Percentiles rank a stretch among this genome's conserved stretches.
Conservation (phyloP, 2,888 invertebrate genomes). For the Drosophila hamatofila region DNA sequence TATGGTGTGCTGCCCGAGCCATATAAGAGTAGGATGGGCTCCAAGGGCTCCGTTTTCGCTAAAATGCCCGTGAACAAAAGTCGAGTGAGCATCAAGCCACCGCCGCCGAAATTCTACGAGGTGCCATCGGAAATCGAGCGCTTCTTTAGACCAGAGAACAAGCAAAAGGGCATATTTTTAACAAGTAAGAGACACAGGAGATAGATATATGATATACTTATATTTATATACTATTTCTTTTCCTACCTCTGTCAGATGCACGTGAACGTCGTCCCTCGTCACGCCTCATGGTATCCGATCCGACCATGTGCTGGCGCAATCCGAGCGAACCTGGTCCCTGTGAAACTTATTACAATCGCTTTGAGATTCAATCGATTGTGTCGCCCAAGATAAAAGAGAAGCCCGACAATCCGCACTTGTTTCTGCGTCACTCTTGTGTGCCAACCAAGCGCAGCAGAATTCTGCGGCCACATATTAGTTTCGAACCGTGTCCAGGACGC, state of each 20-base stretch:
- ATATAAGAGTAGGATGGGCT: slow-evolving; percentile 46
- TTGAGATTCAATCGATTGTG: slow-evolving; percentile 32
- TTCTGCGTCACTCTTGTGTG: slow-evolving; percentile 62
- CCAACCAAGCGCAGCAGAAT: slow-evolving; percentile 53
- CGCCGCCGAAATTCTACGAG: slow-evolving; percentile 57
- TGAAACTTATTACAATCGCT: slow-evolving; percentile 52
- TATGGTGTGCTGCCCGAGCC: slow-evolving; percentile 64
- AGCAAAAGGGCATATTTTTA: slow-evolving; percentile 73
- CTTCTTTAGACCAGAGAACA: slow-evolving; percentile 52
- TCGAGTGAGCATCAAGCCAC: slow-evolving; percentile 39
- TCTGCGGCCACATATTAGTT: slow-evolving; percentile 54
- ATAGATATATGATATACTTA: not conserved
- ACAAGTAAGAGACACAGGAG: slow-evolving; percentile 56
- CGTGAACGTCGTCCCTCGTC: slow-evolving; percentile 66
- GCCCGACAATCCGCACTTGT: slow-evolving; percentile 57
- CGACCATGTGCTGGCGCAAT: slow-evolving; percentile 67
- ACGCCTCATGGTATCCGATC: slow-evolving; percentile 66
- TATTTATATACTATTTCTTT: not conserved
- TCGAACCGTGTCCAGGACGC: slow-evolving; percentile 79
- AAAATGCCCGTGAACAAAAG: slow-evolving; percentile 53
- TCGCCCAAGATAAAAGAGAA: not conserved
- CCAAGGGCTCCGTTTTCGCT: slow-evolving; percentile 69
- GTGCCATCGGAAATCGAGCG: slow-evolving; percentile 53
- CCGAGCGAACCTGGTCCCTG: slow-evolving; percentile 75
- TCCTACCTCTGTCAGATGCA: slow-evolving; percentile 63